Base-by-base conservation (phyloP, 2,113 vertebrate species). In the Telmatochromis brachygnathus region DNA sequence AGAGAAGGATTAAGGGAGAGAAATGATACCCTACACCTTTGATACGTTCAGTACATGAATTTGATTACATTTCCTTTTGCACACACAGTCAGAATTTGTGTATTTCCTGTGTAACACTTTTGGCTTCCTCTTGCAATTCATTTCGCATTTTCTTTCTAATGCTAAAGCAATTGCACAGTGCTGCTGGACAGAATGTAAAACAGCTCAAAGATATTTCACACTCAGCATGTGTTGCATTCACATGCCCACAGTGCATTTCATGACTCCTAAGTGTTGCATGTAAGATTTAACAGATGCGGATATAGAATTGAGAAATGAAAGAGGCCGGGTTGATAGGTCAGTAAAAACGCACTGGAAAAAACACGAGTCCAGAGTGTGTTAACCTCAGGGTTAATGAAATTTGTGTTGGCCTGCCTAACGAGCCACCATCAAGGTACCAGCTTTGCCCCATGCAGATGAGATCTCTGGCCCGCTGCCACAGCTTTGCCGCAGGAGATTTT, bases 341-440 rank as follows among this genome's bases (percentile, higher is more conserved):
- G 85, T 6, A 23, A 28, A 23, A 33, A 90, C 1, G 39, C 13
- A 4, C 17, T 68, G 81, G 35, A 77, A 39, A 68, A 90, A 86
- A 56, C 83, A 90, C 45, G 65, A 85, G 79, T 89, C 82, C 79
- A 19, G 79, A 89, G 87, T 85, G 90, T 91, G 88, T 91, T 93
- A 90, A 95, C 94, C 93, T 81, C 28, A 0, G 79, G 92, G 93
- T 95, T 95, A 94, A 95, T 95, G 83, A 90, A 89, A 91, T 96
- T 94, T 95, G 84, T 91, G 89, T 92, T 93, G 90, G 86, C 85
- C 83, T 91, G 90, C 65, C 87, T 92, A 93, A 96, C 89, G 77
- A 94, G 93, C 92, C 91, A 82, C 88, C 87, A 90, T 90, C 86
- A 89, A 91, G 87, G 90, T 86, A 89, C 88, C 89, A 82, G 87